Base-by-base conservation (phyloP, 2,113 vertebrate genomes). In the Nothobranchius kuhntae region DNA sequence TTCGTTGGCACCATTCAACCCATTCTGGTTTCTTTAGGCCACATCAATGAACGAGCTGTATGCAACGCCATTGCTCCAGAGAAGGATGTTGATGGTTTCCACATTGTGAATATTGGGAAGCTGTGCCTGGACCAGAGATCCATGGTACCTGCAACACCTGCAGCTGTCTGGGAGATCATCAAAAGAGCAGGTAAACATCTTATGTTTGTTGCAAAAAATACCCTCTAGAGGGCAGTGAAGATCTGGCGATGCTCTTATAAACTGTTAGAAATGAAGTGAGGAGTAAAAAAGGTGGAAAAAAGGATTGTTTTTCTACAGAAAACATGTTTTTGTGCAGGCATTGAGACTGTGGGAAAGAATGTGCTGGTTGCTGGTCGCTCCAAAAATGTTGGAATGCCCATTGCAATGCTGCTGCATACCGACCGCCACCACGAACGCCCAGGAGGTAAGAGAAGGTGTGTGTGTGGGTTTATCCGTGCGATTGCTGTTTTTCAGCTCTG, bases 11-110 rank as follows among this genome's bases (percentile, higher is more conserved):
- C 6, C 38, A 40, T 7, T 40, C 3, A 40, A 9, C 9, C 38
- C 38, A 7, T 24, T 7, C 81, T 80, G 77, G 58, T 54, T 21
- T 83, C 60, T 75, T 74, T 59, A 98, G 96, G 84, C 21, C 95
- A 96, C 66, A 93, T 98, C 8, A 94, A 95, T 6, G 95, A 98
- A 38, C 85, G 94, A 69, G 74, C 91, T 0, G 90, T 97, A 3
- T 97, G 96, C 56, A 97, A 96, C 0, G 91, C 94, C 59, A 92
- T 98, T 1, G 81, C 94, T 30, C 96, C 95, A 12, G 94, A 95
- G 47, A 98, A 98, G 85, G 96, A 98, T 2, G 96, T 98, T 5
- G 96, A 98, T 58, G 96, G 96, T 1, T 98, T 97, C 82, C 95
- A 98, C 8, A 91, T 96, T 56, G 83, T 96, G 63, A 98, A 96